These are phyloP conservation scores for Aricia agestis DNA, from an alignment of 1,140 invertebrate species.

Conservation along the genomic window DNA sequence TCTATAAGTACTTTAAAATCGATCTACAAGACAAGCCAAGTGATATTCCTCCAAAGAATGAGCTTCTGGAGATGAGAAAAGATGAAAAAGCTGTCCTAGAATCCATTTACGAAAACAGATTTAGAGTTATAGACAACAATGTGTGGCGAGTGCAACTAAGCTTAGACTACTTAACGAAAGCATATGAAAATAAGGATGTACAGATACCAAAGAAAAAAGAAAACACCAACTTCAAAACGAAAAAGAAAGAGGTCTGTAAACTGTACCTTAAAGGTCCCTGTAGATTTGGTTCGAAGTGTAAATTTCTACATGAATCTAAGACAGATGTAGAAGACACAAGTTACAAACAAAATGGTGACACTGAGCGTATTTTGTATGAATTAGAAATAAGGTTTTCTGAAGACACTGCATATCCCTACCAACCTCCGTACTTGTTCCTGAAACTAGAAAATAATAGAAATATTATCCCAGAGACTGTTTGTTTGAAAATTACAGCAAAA, in stretches of 20 bases:
- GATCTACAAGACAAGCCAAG: slow-evolving; percentile 55
- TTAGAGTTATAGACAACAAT: slow-evolving; percentile 80
- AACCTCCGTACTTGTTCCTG: slow-evolving; percentile 82
- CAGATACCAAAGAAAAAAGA: slow-evolving; percentile 57
- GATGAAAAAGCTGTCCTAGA: slow-evolving; percentile 84
- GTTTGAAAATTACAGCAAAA: slow-evolving; percentile 79
- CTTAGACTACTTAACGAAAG: slow-evolving; percentile 81
- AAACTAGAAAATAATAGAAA: slow-evolving; percentile 75
- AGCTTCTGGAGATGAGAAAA: slow-evolving; percentile 78
- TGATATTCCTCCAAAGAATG: slow-evolving; percentile 64
- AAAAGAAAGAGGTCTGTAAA: slow-evolving; percentile 80
- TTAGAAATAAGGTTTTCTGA: slow-evolving; percentile 85
- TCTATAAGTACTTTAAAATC: slow-evolving; percentile 81
- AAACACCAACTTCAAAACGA: slow-evolving; percentile 64
- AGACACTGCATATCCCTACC: slow-evolving; percentile 82
- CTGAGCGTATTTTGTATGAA: slow-evolving; percentile 74
- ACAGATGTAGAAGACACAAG: slow-evolving; percentile 36
- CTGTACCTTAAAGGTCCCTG: slow-evolving; percentile 82
- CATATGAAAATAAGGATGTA: slow-evolving; percentile 77
- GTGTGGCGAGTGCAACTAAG: slow-evolving; percentile 82
- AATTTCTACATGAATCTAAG: slow-evolving; percentile 81
- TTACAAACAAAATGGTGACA: slow-evolving; percentile 34
- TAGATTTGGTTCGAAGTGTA: slow-evolving; percentile 82
- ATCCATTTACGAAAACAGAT: slow-evolving; percentile 84
- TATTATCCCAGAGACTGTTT: slow-evolving; percentile 78